Conservation (phyloP, 2,888 invertebrate species). For the Chromoteleia sp. region DNA sequence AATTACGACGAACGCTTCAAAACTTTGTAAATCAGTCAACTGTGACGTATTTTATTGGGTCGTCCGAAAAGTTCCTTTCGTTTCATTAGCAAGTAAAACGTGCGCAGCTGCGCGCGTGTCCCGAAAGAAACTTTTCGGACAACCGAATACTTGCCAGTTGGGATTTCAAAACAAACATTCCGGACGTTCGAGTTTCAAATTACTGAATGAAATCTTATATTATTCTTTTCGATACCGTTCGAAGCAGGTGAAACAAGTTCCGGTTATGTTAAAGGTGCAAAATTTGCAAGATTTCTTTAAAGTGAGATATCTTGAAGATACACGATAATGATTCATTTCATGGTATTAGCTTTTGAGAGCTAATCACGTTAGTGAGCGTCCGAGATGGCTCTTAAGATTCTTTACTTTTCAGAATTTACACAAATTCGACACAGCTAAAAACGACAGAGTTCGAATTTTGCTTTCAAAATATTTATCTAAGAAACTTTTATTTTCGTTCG, state of each 20-base stretch:
- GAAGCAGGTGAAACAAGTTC: slow-evolving; percentile 9
- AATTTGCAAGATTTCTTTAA: slow-evolving; percentile 16
- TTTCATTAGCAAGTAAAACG: no score
- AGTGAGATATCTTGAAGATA: slow-evolving; percentile 27
- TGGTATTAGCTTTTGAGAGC: slow-evolving; percentile 26
- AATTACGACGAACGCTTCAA: slow-evolving; percentile 19
- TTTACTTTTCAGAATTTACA: no score
- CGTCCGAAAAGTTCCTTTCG: no score
- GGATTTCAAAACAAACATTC: slow-evolving; percentile 22
- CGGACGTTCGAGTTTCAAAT: not conserved
- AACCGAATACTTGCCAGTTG: not conserved
- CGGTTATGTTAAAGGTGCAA: no score
- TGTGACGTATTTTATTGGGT: no score
- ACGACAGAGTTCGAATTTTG: no score
- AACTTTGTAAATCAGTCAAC: slow-evolving; percentile 22
- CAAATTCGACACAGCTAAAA: no score
- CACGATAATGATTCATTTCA: slow-evolving; percentile 42
- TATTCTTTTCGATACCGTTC: slow-evolving; percentile 6
- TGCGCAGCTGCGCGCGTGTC: no score
- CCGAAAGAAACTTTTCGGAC: no score
- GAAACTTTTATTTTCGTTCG: no score
- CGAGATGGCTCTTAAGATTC: slow-evolving; percentile 19
- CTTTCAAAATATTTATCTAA: no score
- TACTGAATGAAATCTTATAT: slow-evolving; percentile 1
- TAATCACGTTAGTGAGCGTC: slow-evolving; percentile 29